Evolutionary conservation across 2,888 invertebrate species (phyloP).

Genomic region (Boloria selene): DNA sequence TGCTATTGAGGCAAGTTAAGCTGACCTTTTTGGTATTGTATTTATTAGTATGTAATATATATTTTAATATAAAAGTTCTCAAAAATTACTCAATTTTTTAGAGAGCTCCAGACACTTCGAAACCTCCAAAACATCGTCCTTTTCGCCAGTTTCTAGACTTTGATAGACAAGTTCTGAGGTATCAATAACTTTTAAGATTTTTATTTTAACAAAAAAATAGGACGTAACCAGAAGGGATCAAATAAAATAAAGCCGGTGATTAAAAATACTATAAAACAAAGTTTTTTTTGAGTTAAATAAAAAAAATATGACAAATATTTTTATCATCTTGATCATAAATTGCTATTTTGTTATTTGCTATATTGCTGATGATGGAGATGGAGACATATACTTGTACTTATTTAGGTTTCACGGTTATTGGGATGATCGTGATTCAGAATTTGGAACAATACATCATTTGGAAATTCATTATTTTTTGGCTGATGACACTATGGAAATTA

Average conservation of each 20-base stretch:
- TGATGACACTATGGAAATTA: slow-evolving; percentile 94
- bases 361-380: too few relatives aligned
- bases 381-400: neutral
- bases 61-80: neutral
- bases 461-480: slow-evolving; percentile 92
- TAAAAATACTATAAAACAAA: too few relatives aligned
- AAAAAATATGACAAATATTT: too few relatives aligned
- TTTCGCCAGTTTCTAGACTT: slow-evolving; percentile 92
- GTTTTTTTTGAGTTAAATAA: too few relatives aligned
- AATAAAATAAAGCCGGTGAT: too few relatives aligned
- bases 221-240: too few relatives aligned
- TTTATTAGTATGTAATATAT: neutral
- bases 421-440: slow-evolving; percentile 91
- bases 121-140: slow-evolving; percentile 80
- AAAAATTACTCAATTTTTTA: slow-evolving; percentile 54
- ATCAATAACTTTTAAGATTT: slow-evolving; percentile 26
- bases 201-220: neutral
- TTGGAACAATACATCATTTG: slow-evolving; percentile 89
- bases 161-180: slow-evolving; percentile 86
- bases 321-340: too few relatives aligned
- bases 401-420: slow-evolving; percentile 92
- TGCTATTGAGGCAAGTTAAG: slow-evolving; percentile 57
- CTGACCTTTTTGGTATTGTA: neutral
- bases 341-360: too few relatives aligned
- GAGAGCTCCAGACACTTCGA: slow-evolving; percentile 53